Base-by-base conservation (phyloP, 2,113 vertebrate species). In the Larimichthys polyactis region DNA sequence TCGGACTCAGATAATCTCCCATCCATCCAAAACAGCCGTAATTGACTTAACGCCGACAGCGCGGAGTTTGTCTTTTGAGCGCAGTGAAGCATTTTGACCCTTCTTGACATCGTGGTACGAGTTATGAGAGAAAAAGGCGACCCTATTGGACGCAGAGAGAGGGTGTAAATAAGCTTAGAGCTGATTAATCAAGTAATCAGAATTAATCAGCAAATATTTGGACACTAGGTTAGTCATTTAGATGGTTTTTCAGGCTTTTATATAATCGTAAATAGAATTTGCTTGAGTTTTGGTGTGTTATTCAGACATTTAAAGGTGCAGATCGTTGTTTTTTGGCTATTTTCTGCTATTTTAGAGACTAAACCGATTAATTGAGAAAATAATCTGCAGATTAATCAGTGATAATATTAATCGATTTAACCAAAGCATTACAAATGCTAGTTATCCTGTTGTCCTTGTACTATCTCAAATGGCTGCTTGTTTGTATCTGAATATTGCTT, bases 1-100 rank as follows among this genome's bases (percentile, higher is more conserved):
- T 11, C 64, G 82, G 68, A 67, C 75, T 82, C 77, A 9, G 78
- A 81, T 70, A 78, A 78, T 86, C 84, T 71, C 78, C 55, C 57
- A 66, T 84, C 20, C 63, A 51, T 75, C 82, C 51, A 19, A 79
- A 68, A 83, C 60, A 57, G 54, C 68, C 32, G 49, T 70, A 9
- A 73, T 82, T 77, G 3, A 71, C 44, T 72, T 82, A 36, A 49
- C 48, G 68, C 17, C 63, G 69, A 77, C 15, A 4, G 51, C 17
- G 24, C n/a, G 22, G 52, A 1, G 2, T 78, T 58, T 73, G 80
- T 83, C 66, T 82, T 70, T 59, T 43, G 44, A 36, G 46, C 0
- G 1, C 43, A 7, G 16, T 8, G 51, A 68, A 75, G 75, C 55
- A 24, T 32, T 82, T 72, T 62, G 22, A 78, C 66, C 32, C 19